A percentile compares a stretch with the other conserved stretches of the same genome.
Conservation (phyloP, 92 coral and sea anemone genomes). For the Porites evermanni region DNA sequence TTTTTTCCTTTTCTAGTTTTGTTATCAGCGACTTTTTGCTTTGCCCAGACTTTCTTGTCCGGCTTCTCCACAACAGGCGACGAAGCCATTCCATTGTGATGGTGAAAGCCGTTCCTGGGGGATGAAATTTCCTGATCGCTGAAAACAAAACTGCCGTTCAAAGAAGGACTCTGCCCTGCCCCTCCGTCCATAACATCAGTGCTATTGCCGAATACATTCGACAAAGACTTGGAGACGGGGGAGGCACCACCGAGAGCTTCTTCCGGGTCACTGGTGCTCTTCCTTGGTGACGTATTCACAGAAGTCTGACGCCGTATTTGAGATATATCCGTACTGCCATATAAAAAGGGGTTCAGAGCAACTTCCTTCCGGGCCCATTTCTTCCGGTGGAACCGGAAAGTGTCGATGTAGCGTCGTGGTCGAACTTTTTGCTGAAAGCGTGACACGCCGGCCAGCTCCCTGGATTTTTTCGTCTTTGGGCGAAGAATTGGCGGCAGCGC, state of each 20-base stretch:
- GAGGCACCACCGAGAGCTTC: conserved; percentile 1
- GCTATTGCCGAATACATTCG: conserved; percentile 14
- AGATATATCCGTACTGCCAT: conserved; percentile 34
- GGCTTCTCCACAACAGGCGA: conserved; percentile 10
- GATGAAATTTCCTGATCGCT: neutral
- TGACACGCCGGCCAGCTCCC: conserved; percentile 62
- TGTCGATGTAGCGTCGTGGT: conserved; percentile 61
- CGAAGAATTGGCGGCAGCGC: conserved; percentile 70
- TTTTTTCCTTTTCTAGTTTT: conserved; percentile 35
- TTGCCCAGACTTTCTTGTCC: conserved; percentile 45
- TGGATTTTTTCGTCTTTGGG: conserved; percentile 61
- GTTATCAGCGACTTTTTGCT: conserved; percentile 29
- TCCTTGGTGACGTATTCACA: neutral
- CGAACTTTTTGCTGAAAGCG: conserved; percentile 62
- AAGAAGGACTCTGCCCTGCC: neutral
- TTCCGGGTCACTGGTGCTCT: neutral
- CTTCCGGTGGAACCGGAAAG: conserved; percentile 56
- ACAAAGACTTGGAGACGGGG: conserved; percentile 12
- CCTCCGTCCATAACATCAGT: conserved; percentile 13
- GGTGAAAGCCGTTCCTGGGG: neutral
- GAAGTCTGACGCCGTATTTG: conserved; percentile 7
- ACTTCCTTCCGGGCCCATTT: conserved; percentile 77
- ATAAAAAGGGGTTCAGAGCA: conserved; percentile 63
- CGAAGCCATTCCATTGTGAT: neutral
- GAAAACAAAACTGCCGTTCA: neutral